Base-by-base conservation (phyloP, 2,113 vertebrate genomes). In the Catagonus wagneri region DNA sequence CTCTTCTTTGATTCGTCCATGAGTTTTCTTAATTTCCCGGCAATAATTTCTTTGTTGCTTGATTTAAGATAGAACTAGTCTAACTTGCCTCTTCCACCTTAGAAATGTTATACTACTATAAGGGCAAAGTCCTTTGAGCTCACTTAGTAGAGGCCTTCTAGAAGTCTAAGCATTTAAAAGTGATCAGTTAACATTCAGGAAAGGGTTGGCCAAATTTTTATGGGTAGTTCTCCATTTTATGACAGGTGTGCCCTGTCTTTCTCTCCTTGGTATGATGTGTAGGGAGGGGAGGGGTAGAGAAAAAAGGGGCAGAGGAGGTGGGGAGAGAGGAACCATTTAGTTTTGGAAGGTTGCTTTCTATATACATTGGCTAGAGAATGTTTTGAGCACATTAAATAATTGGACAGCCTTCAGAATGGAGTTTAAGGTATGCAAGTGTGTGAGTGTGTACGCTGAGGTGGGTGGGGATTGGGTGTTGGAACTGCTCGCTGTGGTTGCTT, bases 191-290 rank as follows among this genome's bases (percentile, higher is more conserved):
- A 69, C 34, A 83, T 93, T 95, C 20, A 88, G 83, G 71, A 95
- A 83, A 75, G 0, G 11, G 11, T 88, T 89, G 83, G 75, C 23
- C 80, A 71, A 69, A 88, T 66, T 94, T 84, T 93, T 83, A 32
- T 9, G 17, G 65, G 27, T 10, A 50, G 1, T 15, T 88, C 13
- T 83, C n/a, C 60, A 34, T 89, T 89, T 75, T 54, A 61, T 69
- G 60, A 94, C 91, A 44, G 52, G 22, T 56, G n/a, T 86, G 27
- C 54, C 66, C 27, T 81, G 4, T 85, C 83, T 90, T 96, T 89
- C 69, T 95, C 96, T 97, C 97, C 95, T 98, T 97, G n/a, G 86
- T 96, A 95, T 96, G 96, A 93, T 52, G 19, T 50, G 4, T 32
- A 63, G 9, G 44, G 32, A 85, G 56, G 14, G 76, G 56, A 63